These are phyloP conservation scores for Bradypodion ventrale DNA, from an alignment of 2,797 vertebrate species.

Conservation along the genomic window DNA sequence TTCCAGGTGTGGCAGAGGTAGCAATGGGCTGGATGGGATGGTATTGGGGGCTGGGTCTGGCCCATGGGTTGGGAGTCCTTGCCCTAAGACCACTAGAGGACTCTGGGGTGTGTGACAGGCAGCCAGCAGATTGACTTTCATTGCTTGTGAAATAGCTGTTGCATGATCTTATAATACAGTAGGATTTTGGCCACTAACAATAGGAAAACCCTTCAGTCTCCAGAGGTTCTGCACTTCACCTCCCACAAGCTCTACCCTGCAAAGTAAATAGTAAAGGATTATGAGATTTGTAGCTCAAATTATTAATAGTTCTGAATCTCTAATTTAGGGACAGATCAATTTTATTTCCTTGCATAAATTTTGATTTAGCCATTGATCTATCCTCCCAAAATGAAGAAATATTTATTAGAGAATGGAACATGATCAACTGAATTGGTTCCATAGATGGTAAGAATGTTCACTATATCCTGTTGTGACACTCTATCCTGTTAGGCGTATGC, in stretches of 20 bases:
- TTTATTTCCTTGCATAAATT: neutral
- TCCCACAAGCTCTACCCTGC: neutral
- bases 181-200: no score
- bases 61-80: no score
- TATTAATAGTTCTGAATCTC: neutral
- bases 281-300: neutral
- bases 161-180: no score
- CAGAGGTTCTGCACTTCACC: neutral
- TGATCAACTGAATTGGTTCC: no score
- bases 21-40: no score
- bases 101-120: no score
- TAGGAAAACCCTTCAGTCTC: no score
- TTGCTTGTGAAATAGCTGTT: no score
- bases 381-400: neutral
- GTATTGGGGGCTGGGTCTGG: no score
- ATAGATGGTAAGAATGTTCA: neutral
- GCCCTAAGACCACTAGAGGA: no score
- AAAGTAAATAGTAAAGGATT: neutral
- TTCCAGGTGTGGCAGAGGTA: no score
- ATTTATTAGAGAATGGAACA: neutral
- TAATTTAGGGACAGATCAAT: neutral
- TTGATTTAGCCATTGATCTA: neutral
- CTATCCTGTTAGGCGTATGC: neutral
- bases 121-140: no score
- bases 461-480: neutral